Evolutionary conservation across 2,797 vertebrate species (phyloP).

Genomic region (Bryconaethiops microstoma): DNA sequence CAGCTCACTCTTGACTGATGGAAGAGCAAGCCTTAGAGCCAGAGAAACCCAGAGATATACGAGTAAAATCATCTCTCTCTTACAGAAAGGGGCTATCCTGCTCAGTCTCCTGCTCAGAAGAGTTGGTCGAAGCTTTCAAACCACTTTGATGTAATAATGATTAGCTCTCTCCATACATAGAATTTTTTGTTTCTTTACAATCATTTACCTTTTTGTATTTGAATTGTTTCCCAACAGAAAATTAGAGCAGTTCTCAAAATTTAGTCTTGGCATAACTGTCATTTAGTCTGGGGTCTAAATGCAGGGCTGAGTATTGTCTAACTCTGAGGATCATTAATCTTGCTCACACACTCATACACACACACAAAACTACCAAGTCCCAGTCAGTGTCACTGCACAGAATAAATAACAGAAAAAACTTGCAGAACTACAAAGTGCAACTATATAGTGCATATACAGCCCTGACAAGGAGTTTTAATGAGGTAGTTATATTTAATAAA

Average conservation of each 20-base stretch:
- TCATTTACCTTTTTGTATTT: not conserved
- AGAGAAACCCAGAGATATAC: constrained; percentile 69
- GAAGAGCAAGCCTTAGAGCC: constrained; percentile 35
- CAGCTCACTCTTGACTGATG: constrained; percentile 57
- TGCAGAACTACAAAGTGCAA: too few relatives aligned
- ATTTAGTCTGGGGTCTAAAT: not conserved
- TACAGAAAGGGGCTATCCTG: constrained; percentile 47
- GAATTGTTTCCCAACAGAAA: too few relatives aligned
- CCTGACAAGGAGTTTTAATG: too few relatives aligned
- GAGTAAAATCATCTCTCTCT: constrained; percentile 62
- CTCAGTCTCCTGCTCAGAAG: constrained; percentile 13
- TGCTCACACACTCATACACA: too few relatives aligned
- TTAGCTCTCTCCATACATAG: not conserved
- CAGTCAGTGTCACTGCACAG: too few relatives aligned
- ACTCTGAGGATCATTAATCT: constrained; percentile 35
- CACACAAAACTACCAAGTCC: too few relatives aligned
- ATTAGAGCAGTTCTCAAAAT: too few relatives aligned
- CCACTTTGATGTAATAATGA: constrained; percentile 23
- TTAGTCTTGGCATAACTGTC: too few relatives aligned
- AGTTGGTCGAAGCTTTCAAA: not conserved
- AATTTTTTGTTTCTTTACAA: not conserved
- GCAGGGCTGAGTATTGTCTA: constrained; percentile 2
- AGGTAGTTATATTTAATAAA: too few relatives aligned
- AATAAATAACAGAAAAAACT: too few relatives aligned
- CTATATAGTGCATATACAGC: too few relatives aligned